A percentile compares a stretch with the other conserved stretches of the same genome.
Conservation (phyloP, 1,140 invertebrate genomes). For the Venturia canescens region DNA sequence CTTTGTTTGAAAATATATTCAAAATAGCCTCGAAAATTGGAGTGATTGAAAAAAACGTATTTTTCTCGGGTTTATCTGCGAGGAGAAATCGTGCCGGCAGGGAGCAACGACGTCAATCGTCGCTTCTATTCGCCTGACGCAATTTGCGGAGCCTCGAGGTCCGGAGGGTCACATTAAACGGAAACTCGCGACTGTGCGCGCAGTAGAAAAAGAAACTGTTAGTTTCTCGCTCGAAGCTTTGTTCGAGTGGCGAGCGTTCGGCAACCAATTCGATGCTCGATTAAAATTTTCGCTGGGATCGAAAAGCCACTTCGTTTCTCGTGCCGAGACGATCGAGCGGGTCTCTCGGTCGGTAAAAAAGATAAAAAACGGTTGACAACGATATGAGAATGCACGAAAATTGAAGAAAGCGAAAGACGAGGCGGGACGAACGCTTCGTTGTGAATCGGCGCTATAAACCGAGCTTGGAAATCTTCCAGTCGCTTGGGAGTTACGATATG, state of each 20-base stretch:
- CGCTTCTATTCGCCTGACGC: neutral
- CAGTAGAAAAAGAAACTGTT: neutral
- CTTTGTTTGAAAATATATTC: too few relatives aligned
- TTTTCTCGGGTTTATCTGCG: too few relatives aligned
- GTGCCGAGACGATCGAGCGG: too few relatives aligned
- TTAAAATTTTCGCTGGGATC: too few relatives aligned
- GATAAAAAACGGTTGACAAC: neutral
- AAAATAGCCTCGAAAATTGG: too few relatives aligned
- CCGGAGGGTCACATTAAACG: neutral
- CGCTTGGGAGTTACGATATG: slow-evolving; percentile 10
- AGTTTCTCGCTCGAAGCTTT: neutral
- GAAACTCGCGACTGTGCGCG: neutral
- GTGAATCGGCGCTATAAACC: neutral
- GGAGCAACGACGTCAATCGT: neutral
- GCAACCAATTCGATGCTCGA: too few relatives aligned
- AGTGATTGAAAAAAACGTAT: too few relatives aligned
- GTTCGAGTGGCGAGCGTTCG: too few relatives aligned
- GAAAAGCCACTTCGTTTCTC: too few relatives aligned
- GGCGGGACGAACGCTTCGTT: neutral
- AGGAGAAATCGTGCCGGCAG: neutral
- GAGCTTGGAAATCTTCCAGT: slow-evolving; percentile 39
- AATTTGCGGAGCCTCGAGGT: neutral
- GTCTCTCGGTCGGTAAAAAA: too few relatives aligned
- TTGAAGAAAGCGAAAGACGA: neutral
- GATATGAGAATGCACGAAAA: neutral